Evolutionary conservation across 2,113 vertebrate genomes (phyloP).

Genomic region (Ictidomys tridecemlineatus): DNA sequence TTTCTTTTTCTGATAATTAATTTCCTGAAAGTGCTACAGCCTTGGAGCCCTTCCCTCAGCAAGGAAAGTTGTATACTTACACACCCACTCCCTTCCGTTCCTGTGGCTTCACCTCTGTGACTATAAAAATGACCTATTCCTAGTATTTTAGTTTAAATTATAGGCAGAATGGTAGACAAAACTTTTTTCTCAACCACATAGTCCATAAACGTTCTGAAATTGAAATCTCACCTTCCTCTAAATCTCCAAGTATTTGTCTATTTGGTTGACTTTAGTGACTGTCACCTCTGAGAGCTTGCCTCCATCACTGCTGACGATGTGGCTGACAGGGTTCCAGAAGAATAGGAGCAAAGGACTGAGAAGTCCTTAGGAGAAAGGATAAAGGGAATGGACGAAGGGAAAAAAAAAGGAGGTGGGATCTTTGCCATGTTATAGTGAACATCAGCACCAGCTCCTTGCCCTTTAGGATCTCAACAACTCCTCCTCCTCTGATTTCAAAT

Average conservation of each 20-base stretch:
- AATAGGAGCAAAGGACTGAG: not conserved
- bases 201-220: not conserved
- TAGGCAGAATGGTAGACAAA: not conserved
- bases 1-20: not conserved
- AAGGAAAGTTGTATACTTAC: not conserved
- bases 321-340: not conserved
- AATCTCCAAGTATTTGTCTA: not conserved
- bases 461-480: not conserved
- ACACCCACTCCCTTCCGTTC: not conserved
- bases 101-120: not conserved
- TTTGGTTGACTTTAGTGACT: not conserved
- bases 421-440: too few species aligned
- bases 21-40: not conserved
- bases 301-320: not conserved
- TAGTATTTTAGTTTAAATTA: not conserved
- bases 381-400: not conserved
- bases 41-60: not conserved
- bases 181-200: not conserved
- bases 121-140: not conserved
- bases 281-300: not conserved
- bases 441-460: not conserved
- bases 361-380: not conserved
- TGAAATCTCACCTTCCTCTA: not conserved
- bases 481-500: not conserved
- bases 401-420: fast-evolving